These are phyloP conservation scores for Cyprinodon brontotheroides DNA, from an alignment of 2,113 vertebrate genomes.

Conservation along the genomic window DNA sequence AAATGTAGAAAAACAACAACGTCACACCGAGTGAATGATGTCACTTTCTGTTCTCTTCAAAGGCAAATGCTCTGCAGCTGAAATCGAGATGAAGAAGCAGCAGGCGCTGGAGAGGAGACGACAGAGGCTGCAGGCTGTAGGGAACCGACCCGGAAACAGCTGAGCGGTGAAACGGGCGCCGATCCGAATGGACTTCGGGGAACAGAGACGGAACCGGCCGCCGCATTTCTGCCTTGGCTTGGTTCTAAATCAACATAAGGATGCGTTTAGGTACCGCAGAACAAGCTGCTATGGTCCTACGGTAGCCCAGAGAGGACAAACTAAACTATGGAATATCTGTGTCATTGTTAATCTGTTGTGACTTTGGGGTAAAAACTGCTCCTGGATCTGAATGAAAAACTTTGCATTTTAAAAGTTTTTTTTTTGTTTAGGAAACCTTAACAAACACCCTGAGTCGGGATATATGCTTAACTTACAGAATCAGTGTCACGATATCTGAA, in stretches of 20 bases:
- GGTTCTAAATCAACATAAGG: neutral
- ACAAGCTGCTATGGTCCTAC: neutral
- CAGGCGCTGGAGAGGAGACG: constrained; percentile 88
- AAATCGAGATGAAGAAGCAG: constrained; percentile 93
- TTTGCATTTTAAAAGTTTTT: neutral
- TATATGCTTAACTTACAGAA: no score
- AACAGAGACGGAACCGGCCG: no score
- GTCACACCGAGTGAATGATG: neutral
- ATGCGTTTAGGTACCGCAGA: neutral
- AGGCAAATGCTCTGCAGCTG: constrained; percentile 84
- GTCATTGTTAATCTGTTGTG: neutral
- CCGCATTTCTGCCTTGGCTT: no score
- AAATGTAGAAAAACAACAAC: no score
- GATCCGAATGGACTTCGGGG: neutral
- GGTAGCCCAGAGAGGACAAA: neutral
- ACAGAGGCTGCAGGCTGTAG: constrained; percentile 70
- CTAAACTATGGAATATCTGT: neutral
- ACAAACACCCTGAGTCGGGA: no score
- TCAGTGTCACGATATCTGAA: no score
- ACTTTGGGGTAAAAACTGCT: neutral
- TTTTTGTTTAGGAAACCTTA: neutral
- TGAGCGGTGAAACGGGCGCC: neutral
- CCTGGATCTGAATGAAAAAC: no score
- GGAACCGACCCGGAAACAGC: constrained; percentile 50
- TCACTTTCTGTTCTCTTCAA: constrained; percentile 47